A percentile compares a stretch with the other conserved stretches of the same genome.
Evolutionary conservation across 2,888 invertebrate genomes (phyloP).

Genomic region (Corythucha ciliata): DNA sequence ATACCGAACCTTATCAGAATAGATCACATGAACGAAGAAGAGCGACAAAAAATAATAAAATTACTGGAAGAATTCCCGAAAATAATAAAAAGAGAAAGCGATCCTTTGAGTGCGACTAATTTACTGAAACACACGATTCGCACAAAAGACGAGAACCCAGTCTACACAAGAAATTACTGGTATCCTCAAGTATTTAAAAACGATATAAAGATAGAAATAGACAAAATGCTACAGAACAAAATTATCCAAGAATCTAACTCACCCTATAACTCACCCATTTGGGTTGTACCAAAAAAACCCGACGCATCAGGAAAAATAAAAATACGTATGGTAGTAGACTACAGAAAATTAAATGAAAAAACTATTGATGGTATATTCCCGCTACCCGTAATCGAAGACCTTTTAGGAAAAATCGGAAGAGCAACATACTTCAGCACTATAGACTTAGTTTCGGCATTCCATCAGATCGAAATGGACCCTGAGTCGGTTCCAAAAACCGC

Average conservation of each 20-base stretch:
- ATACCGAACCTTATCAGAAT: not conserved
- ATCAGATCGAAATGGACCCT: conserved; percentile 6
- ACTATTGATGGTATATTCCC: conserved; percentile 1
- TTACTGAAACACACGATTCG: not conserved
- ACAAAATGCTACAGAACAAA: conserved; percentile 2
- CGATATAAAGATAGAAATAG: not conserved
- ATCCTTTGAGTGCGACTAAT: not conserved
- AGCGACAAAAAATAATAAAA: not conserved
- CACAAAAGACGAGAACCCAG: not conserved
- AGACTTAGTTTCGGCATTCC: not conserved
- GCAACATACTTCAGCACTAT: conserved; percentile 6
- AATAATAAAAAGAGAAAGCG: not conserved
- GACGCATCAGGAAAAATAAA: conserved; percentile 1
- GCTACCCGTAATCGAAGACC: conserved; percentile 5
- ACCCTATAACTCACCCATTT: conserved; percentile 1
- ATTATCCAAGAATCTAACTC: not conserved
- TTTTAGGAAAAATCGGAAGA: not conserved
- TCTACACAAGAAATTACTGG: not conserved
- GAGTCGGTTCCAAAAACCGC: conserved; percentile 3
- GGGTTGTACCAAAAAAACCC: conserved; percentile 6
- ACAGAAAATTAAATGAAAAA: conserved; percentile 5
- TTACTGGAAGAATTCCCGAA: not conserved
- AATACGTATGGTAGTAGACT: not conserved
- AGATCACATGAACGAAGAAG: not conserved
- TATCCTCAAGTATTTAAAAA: not conserved